A percentile compares a stretch with the other conserved stretches of the same genome.
These are phyloP conservation scores for Furnarius figulus DNA, from an alignment of 2,113 vertebrate species.

Conservation along the genomic window DNA sequence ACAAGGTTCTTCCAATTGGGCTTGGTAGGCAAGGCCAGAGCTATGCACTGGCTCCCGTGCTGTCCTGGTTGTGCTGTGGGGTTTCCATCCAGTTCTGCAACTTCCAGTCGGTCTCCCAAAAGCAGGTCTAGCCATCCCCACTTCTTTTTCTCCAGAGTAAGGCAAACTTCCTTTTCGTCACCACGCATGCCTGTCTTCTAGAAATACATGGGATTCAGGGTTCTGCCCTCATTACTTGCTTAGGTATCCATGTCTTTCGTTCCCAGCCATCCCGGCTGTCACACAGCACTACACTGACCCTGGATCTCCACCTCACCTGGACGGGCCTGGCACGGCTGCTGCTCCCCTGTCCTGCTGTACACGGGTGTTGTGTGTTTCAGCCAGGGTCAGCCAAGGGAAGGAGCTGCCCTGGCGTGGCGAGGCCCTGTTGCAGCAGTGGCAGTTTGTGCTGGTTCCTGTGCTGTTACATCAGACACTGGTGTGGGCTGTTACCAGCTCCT, in stretches of 20 bases:
- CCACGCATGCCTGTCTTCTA: conserved; percentile 16
- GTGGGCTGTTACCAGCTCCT: background rate
- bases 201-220: background rate
- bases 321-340: background rate
- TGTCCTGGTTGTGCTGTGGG: background rate
- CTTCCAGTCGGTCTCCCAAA: background rate
- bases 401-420: accelerated
- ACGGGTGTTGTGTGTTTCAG: accelerated
- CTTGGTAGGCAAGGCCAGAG: background rate
- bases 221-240: background rate
- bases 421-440: background rate
- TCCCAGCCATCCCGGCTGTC: background rate
- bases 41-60: background rate
- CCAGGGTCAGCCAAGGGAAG: background rate
- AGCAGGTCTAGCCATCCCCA: background rate
- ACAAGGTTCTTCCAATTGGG: background rate
- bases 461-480: background rate
- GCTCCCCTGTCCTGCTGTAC: background rate
- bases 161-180: background rate
- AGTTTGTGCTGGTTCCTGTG: background rate
- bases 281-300: background rate
- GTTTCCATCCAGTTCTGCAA: background rate
- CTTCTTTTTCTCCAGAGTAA: background rate
- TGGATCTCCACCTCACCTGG: accelerated
- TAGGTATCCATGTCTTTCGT: background rate